A percentile compares a stretch with the other conserved stretches of the same genome.
These are phyloP conservation scores for Zootermopsis nevadensis DNA, from an alignment of 2,888 invertebrate genomes.

Conservation along the genomic window DNA sequence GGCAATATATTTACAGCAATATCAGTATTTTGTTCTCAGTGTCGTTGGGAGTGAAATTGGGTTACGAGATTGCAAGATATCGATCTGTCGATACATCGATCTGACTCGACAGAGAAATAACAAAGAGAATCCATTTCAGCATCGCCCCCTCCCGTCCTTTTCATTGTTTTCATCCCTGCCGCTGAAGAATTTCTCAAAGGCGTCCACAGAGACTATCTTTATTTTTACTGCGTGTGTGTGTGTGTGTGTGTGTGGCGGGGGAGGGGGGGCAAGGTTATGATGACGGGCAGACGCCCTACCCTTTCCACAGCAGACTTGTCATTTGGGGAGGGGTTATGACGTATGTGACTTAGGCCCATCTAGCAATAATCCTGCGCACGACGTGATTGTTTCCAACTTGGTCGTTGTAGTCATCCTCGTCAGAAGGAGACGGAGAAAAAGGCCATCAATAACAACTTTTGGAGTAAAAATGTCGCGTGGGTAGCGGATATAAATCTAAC, in stretches of 20 bases:
- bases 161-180: background rate
- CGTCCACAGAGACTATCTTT: slow-evolving; percentile 36
- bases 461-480: slow-evolving; percentile 54
- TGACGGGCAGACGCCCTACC: slow-evolving; percentile 27
- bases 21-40: background rate
- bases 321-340: slow-evolving; percentile 45
- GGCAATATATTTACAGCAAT: background rate
- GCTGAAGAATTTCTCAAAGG: slow-evolving; percentile 21
- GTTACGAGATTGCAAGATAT: background rate
- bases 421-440: slow-evolving; percentile 24
- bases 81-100: slow-evolving; percentile 23
- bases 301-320: slow-evolving; percentile 35
- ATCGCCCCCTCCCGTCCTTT: background rate
- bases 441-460: slow-evolving; percentile 53
- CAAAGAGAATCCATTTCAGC: background rate
- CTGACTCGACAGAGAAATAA: slow-evolving; percentile 7
- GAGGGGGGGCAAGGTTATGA: slow-evolving; percentile 43
- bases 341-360: slow-evolving; percentile 47
- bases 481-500: slow-evolving; percentile 52
- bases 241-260: slow-evolving; percentile 18
- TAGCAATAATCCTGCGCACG: slow-evolving; percentile 48
- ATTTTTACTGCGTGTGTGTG: slow-evolving; percentile 44
- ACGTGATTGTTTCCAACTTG: slow-evolving; percentile 52
- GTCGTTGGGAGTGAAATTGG: background rate
- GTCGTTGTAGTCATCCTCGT: background rate